phyloP scores from a whole-genome alignment of 2,888 invertebrate genomes.

The Plagodis dolabraria region DNA sequence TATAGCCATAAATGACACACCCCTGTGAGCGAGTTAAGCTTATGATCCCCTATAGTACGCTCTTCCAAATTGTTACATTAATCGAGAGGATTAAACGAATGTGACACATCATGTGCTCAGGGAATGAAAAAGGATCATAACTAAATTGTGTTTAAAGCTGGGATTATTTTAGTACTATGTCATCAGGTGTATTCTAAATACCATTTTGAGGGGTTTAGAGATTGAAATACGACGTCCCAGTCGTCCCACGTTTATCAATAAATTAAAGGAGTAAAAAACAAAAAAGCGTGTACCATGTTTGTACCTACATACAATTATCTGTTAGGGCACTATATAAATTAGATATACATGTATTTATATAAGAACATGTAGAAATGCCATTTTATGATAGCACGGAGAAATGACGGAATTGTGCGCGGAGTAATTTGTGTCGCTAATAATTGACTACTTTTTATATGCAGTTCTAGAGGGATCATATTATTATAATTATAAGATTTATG shows the following conservation, averaged over 20 bases:
- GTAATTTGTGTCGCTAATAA: too few relatives aligned
- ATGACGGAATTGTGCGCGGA: too few relatives aligned
- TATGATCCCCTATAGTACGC: constrained; percentile 33
- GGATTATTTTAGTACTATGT: constrained; percentile 12
- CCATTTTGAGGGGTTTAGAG: constrained; percentile 10
- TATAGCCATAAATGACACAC: constrained; percentile 21
- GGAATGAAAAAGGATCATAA: constrained; percentile 39
- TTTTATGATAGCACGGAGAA: too few relatives aligned
- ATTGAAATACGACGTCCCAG: background rate
- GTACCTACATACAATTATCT: too few relatives aligned
- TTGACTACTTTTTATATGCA: too few relatives aligned
- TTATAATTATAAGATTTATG: too few relatives aligned
- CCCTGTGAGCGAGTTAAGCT: constrained; percentile 24
- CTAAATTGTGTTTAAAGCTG: constrained; percentile 29
- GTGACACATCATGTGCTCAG: constrained; percentile 38
- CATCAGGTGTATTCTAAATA: constrained; percentile 32
- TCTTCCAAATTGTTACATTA: constrained; percentile 42
- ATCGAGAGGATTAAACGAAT: constrained; percentile 38
- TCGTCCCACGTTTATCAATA: background rate
- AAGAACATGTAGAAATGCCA: too few relatives aligned
- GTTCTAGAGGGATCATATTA: too few relatives aligned
- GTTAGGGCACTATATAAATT: too few relatives aligned
- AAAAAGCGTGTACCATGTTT: too few relatives aligned
- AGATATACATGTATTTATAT: too few relatives aligned
- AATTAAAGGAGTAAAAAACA: background rate